Percentiles rank a stretch among this genome's conserved stretches.
phyloP scores from a whole-genome alignment of 2,113 vertebrate genomes.

The Tiliqua scincoides region DNA sequence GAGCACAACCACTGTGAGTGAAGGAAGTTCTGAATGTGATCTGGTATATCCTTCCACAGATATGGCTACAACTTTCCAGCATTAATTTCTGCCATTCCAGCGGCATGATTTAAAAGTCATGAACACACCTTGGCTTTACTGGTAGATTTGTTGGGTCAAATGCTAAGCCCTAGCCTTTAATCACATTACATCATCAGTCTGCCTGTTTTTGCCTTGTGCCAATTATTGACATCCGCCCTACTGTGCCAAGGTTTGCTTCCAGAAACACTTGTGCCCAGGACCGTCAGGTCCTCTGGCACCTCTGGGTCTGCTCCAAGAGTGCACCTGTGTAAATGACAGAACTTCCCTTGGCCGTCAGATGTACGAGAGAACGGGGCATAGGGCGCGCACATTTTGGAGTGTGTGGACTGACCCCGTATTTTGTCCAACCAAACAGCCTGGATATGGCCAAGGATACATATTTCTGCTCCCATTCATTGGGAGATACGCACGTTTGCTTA shows the following conservation, averaged over 20 bases:
- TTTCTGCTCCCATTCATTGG: neutral
- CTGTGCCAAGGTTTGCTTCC: neutral
- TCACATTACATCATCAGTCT: neutral
- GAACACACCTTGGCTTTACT: neutral
- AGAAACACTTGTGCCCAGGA: neutral
- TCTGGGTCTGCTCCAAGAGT: neutral
- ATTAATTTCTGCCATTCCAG: too few relatives aligned
- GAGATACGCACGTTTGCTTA: neutral
- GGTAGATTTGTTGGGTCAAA: neutral
- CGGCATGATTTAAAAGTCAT: too few relatives aligned
- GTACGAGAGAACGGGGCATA: neutral
- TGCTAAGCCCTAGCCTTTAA: neutral
- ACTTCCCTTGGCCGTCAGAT: neutral
- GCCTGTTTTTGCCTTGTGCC: neutral
- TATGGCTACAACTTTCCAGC: neutral
- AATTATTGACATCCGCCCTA: neutral
- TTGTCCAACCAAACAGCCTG: neutral
- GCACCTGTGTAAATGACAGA: constrained; percentile 4
- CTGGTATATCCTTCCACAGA: neutral
- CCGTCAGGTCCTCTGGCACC: neutral
- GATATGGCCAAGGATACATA: neutral
- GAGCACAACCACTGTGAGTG: neutral
- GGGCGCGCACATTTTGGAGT: neutral
- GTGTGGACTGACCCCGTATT: neutral
- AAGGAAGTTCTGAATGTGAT: neutral